A percentile compares a stretch with the other conserved stretches of the same genome.
Evolutionary conservation across 64 coral and sea anemone species (phyloP).

Genomic region (Porites lutea): DNA sequence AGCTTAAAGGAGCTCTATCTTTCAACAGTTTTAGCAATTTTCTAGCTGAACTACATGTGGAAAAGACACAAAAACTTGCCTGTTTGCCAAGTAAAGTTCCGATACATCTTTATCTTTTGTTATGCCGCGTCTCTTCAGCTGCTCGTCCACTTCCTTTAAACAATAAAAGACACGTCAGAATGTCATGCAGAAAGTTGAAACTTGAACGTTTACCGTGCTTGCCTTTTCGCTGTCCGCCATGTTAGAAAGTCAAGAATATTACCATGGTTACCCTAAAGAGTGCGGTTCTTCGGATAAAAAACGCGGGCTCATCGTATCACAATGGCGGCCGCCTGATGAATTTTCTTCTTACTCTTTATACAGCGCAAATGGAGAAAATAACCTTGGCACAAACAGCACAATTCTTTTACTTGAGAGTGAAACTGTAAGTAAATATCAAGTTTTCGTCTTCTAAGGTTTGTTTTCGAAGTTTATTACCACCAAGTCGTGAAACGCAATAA

Average conservation of each 20-base stretch:
- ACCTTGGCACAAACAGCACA: slow-evolving; percentile 51
- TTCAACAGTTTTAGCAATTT: too few species aligned
- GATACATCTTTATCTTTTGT: slow-evolving; percentile 90
- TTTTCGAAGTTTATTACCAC: too few species aligned
- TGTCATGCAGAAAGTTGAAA: not conserved
- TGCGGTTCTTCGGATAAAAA: not conserved
- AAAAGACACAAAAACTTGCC: slow-evolving; percentile 12
- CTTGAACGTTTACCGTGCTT: not conserved
- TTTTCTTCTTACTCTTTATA: too few species aligned
- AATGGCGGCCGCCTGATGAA: slow-evolving; percentile 10
- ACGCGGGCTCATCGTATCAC: slow-evolving; percentile 1
- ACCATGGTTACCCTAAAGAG: not conserved
- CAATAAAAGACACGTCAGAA: not conserved
- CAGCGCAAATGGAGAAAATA: slow-evolving; percentile 30
- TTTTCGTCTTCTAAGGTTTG: too few species aligned
- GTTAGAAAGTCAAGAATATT: not conserved
- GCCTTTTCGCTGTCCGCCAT: slow-evolving; percentile 65
- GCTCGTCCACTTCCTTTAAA: slow-evolving; percentile 72
- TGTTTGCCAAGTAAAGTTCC: slow-evolving; percentile 84
- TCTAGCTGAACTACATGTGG: too few species aligned
- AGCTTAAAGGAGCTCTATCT: too few species aligned
- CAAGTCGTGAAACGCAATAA: too few species aligned
- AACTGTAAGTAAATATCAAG: slow-evolving; percentile 32
- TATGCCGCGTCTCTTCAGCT: slow-evolving; percentile 76
- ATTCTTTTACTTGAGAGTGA: slow-evolving; percentile 50